Conservation (phyloP, 2,113 vertebrate species). For the Cyprinodon brontotheroides region DNA sequence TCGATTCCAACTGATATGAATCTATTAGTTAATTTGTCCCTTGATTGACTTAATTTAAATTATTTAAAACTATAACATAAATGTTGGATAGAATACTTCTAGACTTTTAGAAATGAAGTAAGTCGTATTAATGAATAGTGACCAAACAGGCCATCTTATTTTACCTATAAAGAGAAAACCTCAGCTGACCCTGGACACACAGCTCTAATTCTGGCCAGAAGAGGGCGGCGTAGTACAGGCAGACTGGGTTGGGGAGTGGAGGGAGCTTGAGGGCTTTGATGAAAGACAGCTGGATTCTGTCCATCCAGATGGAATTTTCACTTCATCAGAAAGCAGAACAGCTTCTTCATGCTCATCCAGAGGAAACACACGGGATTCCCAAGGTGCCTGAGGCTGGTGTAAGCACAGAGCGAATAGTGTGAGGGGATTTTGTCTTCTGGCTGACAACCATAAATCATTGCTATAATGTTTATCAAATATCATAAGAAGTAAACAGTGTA, state of each 20-base stretch:
- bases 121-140: background rate
- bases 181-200: slow-evolving; percentile 74
- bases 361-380: slow-evolving; percentile 62
- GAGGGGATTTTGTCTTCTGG: background rate
- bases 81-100: background rate
- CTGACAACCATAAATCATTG: background rate
- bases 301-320: background rate
- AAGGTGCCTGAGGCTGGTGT: slow-evolving; percentile 48
- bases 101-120: background rate
- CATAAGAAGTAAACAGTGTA: background rate
- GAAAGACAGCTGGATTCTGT: slow-evolving; percentile 3
- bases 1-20: background rate
- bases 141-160: background rate
- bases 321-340: slow-evolving; percentile 20
- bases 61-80: background rate
- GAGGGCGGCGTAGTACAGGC: slow-evolving; percentile 39
- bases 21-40: background rate
- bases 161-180: slow-evolving; percentile 68
- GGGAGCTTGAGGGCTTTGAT: slow-evolving; percentile 33
- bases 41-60: background rate
- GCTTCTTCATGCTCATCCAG: slow-evolving; percentile 38
- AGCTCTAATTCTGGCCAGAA: slow-evolving; percentile 35
- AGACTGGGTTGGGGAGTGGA: slow-evolving; percentile 6
- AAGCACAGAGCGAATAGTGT: background rate
- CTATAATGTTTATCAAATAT: background rate